Base-by-base conservation (phyloP, 2,797 vertebrate genomes). In the Tolypeutes matacus region DNA sequence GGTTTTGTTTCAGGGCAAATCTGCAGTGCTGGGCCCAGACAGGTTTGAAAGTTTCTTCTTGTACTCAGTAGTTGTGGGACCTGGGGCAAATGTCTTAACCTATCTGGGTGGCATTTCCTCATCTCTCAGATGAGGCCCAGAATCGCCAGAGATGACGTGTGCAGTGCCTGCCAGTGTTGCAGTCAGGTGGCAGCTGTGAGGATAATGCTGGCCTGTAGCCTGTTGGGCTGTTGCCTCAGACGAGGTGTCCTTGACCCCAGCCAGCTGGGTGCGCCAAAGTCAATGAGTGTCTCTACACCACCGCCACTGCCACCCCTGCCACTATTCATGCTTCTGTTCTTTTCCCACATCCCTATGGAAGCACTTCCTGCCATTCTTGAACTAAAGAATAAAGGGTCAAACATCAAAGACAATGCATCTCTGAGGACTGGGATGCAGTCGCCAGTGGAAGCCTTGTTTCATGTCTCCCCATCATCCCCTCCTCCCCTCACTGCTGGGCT, bases 361-460 rank as follows among this genome's bases (percentile, higher is more conserved):
- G n/a, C 46, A 53, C 31, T 31, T 82, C n/a, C 83, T 34, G 29
- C 85, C 94, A 12, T 89, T 93, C 67, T 91, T 81, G 51, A 91
- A 69, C 69, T 94, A 87, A 83, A 96, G 72, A 89, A 77, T 86
- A 92, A 96, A 95, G 49, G 72, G 29, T 77, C 34, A 60, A 0
- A n/a, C 86, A 77, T 88, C 89, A 91, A 88, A 96, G 53, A 73
- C 18, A 3, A 5, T 46, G 12, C 2, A 1, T n/a, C 49, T 88
- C 82, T 89, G 34, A 53, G 73, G 80, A 39, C 42, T 46, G 53
- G 75, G 86, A 72, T 58, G 51, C 76, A 80, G 14, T 69, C 51
- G 29, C 72, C 42, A 46, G 65, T 69, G 39, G 65, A 46, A 93
- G 46, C 72, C 58, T 75, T 87, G 39, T 80, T 82, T 76, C 51